These are phyloP conservation scores for Holocentrus rufus DNA, from an alignment of 2,797 vertebrate species.

Conservation along the genomic window DNA sequence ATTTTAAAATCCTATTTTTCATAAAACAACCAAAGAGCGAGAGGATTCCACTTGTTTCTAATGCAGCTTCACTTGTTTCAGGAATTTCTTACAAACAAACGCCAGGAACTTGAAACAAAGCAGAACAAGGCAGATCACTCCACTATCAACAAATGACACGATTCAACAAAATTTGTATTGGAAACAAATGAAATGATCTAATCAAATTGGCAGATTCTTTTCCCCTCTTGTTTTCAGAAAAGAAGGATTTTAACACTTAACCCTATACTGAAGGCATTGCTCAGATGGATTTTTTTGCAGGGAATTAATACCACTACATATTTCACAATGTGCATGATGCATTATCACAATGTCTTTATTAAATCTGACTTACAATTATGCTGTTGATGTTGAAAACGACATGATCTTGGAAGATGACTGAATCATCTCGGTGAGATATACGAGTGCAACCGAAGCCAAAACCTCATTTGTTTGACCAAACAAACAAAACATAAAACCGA, in stretches of 20 bases:
- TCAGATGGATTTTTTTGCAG: too few species aligned
- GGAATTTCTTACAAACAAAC: too few species aligned
- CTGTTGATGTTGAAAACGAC: background rate
- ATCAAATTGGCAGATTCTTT: too few species aligned
- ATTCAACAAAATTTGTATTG: too few species aligned
- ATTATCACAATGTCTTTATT: background rate
- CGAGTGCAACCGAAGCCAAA: background rate
- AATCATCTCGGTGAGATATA: background rate
- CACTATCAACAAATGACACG: too few species aligned
- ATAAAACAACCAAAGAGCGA: background rate
- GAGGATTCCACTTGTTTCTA: background rate
- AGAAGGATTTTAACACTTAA: too few species aligned
- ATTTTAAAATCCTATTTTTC: background rate
- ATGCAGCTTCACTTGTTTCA: background rate
- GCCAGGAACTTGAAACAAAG: too few species aligned
- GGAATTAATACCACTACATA: too few species aligned
- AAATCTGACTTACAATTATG: background rate
- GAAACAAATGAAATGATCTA: too few species aligned
- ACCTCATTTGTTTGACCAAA: background rate
- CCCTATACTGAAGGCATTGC: too few species aligned
- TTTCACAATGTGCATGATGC: background rate
- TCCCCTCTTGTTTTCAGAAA: too few species aligned
- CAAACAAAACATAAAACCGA: constrained; percentile 1
- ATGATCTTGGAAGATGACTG: background rate
- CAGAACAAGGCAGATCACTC: too few species aligned